Evolutionary conservation across 2,888 invertebrate species (phyloP).

Genomic region (Trissolcus brochymenae): DNA sequence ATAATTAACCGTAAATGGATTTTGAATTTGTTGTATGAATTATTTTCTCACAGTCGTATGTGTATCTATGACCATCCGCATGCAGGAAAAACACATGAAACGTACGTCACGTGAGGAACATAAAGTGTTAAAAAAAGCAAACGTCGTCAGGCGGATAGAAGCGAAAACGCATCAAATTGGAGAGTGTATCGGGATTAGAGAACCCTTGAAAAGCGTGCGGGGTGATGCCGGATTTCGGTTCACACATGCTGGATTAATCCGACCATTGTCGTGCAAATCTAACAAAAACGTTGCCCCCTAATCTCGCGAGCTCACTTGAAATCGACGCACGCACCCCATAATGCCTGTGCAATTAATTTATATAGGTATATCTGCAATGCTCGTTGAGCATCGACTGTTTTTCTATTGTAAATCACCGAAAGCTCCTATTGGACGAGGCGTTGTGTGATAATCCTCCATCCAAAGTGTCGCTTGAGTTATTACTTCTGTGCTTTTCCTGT

Average conservation of each 20-base stretch:
- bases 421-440: conserved; percentile 45
- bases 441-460: conserved; percentile 60
- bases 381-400: conserved; percentile 61
- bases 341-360: conserved; percentile 72
- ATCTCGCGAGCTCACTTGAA: conserved; percentile 73
- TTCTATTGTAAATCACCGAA: conserved; percentile 43
- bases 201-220: conserved; percentile 64
- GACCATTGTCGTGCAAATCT: conserved; percentile 76
- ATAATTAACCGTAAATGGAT: too few relatives aligned
- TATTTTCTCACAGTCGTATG: neutral
- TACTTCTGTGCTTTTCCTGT: conserved; percentile 44
- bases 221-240: conserved; percentile 38
- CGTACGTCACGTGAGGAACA: conserved; percentile 32
- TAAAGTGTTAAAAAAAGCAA: conserved; percentile 59
- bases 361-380: conserved; percentile 70
- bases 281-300: conserved; percentile 74
- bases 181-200: conserved; percentile 70
- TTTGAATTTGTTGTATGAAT: too few relatives aligned
- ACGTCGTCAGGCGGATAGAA: conserved; percentile 61
- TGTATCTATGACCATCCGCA: neutral
- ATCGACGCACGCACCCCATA: conserved; percentile 66
- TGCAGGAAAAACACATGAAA: neutral
- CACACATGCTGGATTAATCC: conserved; percentile 74
- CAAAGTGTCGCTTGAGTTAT: conserved; percentile 37
- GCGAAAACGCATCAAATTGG: conserved; percentile 72